A percentile compares a stretch with the other conserved stretches of the same genome.
Evolutionary conservation across 2,797 vertebrate species (phyloP).

Genomic region (Hemibagrus guttatus): DNA sequence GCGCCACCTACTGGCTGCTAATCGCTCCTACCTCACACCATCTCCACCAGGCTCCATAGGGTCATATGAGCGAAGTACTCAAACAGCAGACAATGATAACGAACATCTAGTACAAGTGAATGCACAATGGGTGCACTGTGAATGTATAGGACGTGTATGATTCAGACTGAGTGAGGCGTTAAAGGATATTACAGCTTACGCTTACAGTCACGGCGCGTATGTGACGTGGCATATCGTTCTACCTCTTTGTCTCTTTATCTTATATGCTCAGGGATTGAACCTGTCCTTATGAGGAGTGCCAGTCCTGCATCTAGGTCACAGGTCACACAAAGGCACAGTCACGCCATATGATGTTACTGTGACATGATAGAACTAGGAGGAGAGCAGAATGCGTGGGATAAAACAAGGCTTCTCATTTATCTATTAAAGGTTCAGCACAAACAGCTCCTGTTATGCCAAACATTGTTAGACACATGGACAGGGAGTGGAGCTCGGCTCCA

Average conservation of each 20-base stretch:
- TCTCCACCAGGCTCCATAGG: slow-evolving; percentile 41
- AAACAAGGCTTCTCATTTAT: slow-evolving; percentile 42
- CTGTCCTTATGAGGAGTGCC: slow-evolving; percentile 7
- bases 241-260: neutral
- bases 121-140: slow-evolving; percentile 31
- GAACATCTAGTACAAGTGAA: slow-evolving; percentile 4
- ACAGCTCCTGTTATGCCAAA: slow-evolving; percentile 44
- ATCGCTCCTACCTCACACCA: slow-evolving; percentile 19
- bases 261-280: slow-evolving; percentile 1
- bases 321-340: slow-evolving; percentile 23
- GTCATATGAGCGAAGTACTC: slow-evolving; percentile 30
- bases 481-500: slow-evolving; percentile 37
- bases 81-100: slow-evolving; percentile 37
- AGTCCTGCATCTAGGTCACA: slow-evolving; percentile 7
- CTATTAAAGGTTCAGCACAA: slow-evolving; percentile 48
- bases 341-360: slow-evolving; percentile 38
- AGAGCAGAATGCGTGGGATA: slow-evolving; percentile 35
- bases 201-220: neutral
- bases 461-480: slow-evolving; percentile 48
- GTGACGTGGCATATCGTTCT: neutral
- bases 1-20: slow-evolving; percentile 55
- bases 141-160: neutral
- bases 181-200: neutral
- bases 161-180: neutral
- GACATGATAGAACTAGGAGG: neutral